Conservation (phyloP, 2,113 vertebrate species). For the Scophthalmus maximus region DNA sequence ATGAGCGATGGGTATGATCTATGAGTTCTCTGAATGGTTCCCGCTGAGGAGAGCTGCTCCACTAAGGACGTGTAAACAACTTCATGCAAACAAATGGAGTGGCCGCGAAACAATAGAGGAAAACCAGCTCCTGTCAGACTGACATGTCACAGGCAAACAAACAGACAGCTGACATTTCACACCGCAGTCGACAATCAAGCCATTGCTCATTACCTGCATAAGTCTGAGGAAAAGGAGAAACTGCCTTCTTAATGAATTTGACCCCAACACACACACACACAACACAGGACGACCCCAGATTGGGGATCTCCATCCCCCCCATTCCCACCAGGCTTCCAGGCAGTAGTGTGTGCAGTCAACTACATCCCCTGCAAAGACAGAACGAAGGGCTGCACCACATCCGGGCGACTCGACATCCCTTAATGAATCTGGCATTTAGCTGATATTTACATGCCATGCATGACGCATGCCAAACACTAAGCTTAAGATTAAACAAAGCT, state of each 20-base stretch:
- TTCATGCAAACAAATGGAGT: conserved; percentile 31
- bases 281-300: conserved; percentile 48
- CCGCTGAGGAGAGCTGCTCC: conserved; percentile 22
- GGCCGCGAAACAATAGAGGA: conserved; percentile 17
- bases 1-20: conserved; percentile 56
- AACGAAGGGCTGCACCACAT: conserved; percentile 49
- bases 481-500: conserved; percentile 80
- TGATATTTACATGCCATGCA: conserved; percentile 83
- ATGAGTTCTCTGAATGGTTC: conserved; percentile 47
- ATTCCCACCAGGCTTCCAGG: conserved; percentile 32
- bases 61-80: conserved; percentile 25
- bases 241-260: conserved; percentile 36
- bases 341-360: conserved; percentile 50
- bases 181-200: conserved; percentile 56
- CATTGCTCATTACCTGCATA: conserved; percentile 59
- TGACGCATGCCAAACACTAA: conserved; percentile 70
- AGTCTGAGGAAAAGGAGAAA: conserved; percentile 25
- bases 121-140: conserved; percentile 50
- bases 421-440: conserved; percentile 86
- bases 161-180: conserved; percentile 72
- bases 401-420: conserved; percentile 60
- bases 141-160: conserved; percentile 44
- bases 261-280: conserved; percentile 12
- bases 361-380: conserved; percentile 35
- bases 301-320: conserved; percentile 8